Evolutionary conservation across 2,113 vertebrate genomes (phyloP).

Genomic region (Podiceps cristatus): DNA sequence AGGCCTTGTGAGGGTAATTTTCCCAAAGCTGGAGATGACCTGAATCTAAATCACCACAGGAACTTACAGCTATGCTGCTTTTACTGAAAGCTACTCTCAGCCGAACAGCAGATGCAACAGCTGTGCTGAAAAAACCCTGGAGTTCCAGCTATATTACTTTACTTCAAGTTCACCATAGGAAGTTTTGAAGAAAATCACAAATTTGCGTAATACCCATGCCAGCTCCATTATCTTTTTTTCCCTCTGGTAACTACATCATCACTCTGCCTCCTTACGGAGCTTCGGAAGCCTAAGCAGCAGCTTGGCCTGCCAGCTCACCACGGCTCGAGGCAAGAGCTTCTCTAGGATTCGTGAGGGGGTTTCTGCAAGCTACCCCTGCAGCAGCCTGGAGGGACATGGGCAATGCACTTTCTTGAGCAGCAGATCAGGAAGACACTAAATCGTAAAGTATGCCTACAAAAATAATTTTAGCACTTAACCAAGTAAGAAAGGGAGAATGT

Average conservation of each 20-base stretch:
- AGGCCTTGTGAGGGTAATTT: not conserved
- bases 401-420: not conserved
- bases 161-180: not conserved
- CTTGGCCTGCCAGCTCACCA: not conserved
- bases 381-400: not conserved
- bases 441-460: rapidly evolving
- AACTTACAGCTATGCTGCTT: not conserved
- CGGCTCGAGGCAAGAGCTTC: not conserved
- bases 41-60: not conserved
- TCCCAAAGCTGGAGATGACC: not conserved
- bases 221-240: rapidly evolving
- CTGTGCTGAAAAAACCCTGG: not conserved
- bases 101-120: not conserved
- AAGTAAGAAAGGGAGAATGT: not conserved
- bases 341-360: not conserved
- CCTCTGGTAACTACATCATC: not conserved
- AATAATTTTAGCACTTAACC: not conserved
- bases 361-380: not conserved
- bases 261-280: not conserved
- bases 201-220: not conserved
- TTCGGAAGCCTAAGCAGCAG: not conserved
- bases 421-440: not conserved
- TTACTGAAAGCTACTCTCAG: not conserved
- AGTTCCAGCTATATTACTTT: not conserved
- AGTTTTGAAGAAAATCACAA: not conserved